A percentile compares a stretch with the other conserved stretches of the same genome.
Conservation (phyloP, 1,140 invertebrate genomes). For the Telenomus remus region DNA sequence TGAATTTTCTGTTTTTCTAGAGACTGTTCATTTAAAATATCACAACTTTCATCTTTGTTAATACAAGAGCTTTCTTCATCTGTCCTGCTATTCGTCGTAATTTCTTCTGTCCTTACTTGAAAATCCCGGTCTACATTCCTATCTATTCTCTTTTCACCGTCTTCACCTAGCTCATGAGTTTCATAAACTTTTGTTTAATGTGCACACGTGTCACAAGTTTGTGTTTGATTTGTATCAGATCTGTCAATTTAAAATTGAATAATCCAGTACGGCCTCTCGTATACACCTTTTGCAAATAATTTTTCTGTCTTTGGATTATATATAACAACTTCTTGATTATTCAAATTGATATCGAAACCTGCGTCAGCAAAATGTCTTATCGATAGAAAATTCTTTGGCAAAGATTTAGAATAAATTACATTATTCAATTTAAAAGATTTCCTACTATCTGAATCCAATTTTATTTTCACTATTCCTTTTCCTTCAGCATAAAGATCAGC, state of each 20-base stretch:
- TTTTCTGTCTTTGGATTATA: constrained; percentile 10
- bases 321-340: constrained; percentile 12
- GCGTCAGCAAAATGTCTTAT: constrained; percentile 20
- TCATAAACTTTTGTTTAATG: too few species aligned
- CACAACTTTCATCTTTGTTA: too few species aligned
- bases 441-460: neutral
- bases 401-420: constrained; percentile 6
- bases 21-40: too few species aligned
- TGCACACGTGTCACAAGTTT: neutral
- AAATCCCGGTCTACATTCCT: too few species aligned
- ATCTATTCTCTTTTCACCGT: too few species aligned
- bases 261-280: constrained; percentile 22
- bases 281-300: neutral
- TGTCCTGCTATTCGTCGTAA: too few species aligned
- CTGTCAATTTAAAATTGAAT: constrained; percentile 9
- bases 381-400: constrained; percentile 12
- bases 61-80: too few species aligned
- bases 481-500: constrained; percentile 18
- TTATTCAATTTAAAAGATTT: constrained; percentile 6
- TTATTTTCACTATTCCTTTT: neutral
- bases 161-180: too few species aligned
- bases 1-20: too few species aligned
- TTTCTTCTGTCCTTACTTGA: too few species aligned
- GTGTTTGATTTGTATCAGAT: neutral
- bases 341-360: constrained; percentile 3